Evolutionary conservation across 2,888 invertebrate genomes (phyloP).

Genomic region (Drosophila mulleri): DNA sequence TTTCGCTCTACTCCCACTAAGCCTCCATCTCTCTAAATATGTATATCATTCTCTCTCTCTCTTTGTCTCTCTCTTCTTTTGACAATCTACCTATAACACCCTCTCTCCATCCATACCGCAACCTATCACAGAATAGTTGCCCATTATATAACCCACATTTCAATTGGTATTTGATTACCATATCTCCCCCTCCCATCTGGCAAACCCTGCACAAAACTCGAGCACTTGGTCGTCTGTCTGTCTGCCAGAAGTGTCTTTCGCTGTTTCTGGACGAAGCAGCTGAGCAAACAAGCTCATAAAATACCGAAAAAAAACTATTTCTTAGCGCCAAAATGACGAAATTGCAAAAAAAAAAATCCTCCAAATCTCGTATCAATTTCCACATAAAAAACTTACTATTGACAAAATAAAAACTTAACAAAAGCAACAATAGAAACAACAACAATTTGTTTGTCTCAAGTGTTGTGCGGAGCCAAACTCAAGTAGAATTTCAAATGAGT

Average conservation of each 20-base stretch:
- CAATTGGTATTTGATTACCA: background rate
- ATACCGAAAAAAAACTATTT: conserved; percentile 2
- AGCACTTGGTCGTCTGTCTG: background rate
- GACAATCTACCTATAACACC: background rate
- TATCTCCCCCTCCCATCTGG: background rate
- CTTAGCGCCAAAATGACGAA: background rate
- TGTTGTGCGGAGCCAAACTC: conserved; percentile 5
- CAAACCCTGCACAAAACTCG: no score
- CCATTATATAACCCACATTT: background rate
- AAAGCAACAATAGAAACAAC: conserved; percentile 11
- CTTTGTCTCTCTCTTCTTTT: background rate
- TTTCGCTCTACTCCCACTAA: background rate
- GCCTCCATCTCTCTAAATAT: background rate
- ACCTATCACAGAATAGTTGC: background rate
- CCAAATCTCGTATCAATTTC: conserved; percentile 38
- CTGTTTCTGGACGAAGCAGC: conserved; percentile 12
- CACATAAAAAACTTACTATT: conserved; percentile 18
- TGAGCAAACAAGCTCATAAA: conserved; percentile 23
- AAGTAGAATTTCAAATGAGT: background rate
- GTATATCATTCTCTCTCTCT: background rate
- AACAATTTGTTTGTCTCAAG: conserved; percentile 3
- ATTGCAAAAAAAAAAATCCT: conserved; percentile 17
- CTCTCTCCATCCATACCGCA: background rate
- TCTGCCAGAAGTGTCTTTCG: conserved; percentile 3
- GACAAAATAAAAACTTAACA: background rate